phyloP scores from a whole-genome alignment of 2,888 invertebrate species.

The Miltochrista miniata region DNA sequence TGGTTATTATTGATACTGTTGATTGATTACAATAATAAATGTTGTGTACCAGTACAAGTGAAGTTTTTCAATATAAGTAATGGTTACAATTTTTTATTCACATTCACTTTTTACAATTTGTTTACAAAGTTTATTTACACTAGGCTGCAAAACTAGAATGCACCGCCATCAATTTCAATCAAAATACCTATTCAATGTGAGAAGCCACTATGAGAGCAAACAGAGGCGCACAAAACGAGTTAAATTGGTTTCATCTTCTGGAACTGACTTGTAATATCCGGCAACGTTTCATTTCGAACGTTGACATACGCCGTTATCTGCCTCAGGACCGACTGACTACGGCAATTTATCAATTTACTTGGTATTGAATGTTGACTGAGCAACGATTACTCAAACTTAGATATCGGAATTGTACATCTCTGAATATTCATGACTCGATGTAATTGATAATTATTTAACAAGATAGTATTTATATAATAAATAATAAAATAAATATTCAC shows the following conservation, averaged over 20 bases:
- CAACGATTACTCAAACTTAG: background rate
- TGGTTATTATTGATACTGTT: no score
- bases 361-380: background rate
- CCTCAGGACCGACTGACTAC: slow-evolving; percentile 29
- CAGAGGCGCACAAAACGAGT: slow-evolving; percentile 5
- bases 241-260: slow-evolving; percentile 25
- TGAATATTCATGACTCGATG: background rate
- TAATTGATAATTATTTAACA: background rate
- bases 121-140: no score
- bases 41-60: no score
- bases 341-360: background rate
- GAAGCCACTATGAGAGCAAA: slow-evolving; percentile 9
- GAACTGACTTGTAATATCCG: slow-evolving; percentile 51
- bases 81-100: no score
- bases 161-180: background rate
- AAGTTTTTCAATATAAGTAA: no score
- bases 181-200: background rate
- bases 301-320: slow-evolving; percentile 39
- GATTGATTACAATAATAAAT: no score
- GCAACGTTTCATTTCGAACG: slow-evolving; percentile 36
- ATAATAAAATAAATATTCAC: background rate
- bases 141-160: slow-evolving; percentile 1
- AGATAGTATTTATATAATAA: no score
- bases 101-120: no score
- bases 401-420: background rate